Evolutionary conservation across 2,888 invertebrate genomes (phyloP).

Genomic region (Macrophya annulata): DNA sequence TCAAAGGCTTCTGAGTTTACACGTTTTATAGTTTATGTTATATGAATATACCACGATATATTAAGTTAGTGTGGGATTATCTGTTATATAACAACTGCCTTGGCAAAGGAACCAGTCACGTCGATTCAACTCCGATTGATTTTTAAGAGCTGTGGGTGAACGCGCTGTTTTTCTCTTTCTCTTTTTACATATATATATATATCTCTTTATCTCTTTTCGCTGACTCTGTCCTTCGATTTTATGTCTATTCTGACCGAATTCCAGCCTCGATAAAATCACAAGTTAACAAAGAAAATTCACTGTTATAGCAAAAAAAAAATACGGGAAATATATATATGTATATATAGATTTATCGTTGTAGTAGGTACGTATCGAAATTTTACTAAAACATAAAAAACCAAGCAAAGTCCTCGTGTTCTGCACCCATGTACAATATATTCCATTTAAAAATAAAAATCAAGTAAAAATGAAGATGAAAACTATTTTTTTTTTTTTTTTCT

Average conservation of each 20-base stretch:
- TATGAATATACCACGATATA: not conserved
- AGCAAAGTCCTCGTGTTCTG: not conserved
- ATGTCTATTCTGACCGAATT: conserved; percentile 41
- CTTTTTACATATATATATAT: not conserved
- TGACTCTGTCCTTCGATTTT: conserved; percentile 57
- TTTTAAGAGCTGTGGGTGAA: conserved; percentile 36
- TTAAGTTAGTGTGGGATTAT: conserved; percentile 10
- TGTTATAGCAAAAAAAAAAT: not conserved
- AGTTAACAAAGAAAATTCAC: conserved; percentile 8
- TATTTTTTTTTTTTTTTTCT: not conserved
- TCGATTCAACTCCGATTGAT: conserved; percentile 38
- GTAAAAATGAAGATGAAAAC: not conserved
- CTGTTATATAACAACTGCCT: conserved; percentile 26
- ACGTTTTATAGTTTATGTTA: not conserved
- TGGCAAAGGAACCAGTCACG: conserved; percentile 31
- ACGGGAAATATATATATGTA: not conserved
- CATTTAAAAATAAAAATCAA: not conserved
- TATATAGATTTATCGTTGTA: no score
- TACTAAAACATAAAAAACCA: not conserved
- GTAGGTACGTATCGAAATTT: not conserved
- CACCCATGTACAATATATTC: not conserved
- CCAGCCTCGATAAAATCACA: conserved; percentile 33
- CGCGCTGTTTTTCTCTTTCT: not conserved
- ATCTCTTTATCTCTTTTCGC: conserved; percentile 5
- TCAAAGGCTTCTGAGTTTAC: conserved; percentile 27